Conservation (phyloP, 2,797 vertebrate genomes). For the Linurgus olivaceus region DNA sequence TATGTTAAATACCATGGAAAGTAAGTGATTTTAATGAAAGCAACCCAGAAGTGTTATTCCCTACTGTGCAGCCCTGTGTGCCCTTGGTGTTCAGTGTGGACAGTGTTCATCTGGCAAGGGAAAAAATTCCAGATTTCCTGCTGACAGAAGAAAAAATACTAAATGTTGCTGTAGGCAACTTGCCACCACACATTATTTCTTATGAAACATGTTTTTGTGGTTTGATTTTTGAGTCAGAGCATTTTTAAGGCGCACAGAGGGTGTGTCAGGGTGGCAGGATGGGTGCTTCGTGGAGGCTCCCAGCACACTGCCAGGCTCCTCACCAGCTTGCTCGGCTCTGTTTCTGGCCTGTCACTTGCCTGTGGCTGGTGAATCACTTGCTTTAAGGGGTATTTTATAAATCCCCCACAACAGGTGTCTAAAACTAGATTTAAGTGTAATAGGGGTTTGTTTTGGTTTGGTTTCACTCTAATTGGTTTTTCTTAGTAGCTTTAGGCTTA, state of each 20-base stretch:
- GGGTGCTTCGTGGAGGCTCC: not conserved
- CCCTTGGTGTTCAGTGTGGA: not conserved
- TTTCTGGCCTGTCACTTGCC: not conserved
- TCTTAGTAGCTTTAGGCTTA: not conserved
- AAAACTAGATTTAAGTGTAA: not conserved
- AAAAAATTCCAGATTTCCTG: conserved; percentile 40
- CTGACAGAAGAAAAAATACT: conserved; percentile 46
- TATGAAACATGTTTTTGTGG: conserved; percentile 51
- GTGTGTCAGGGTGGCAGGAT: not conserved
- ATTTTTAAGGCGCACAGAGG: not conserved
- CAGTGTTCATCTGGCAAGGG: conserved; percentile 4
- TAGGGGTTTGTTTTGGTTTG: not conserved
- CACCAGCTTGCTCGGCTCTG: not conserved
- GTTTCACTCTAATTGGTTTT: not conserved
- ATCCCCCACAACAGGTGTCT: conserved; percentile 6
- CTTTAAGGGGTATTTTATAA: not conserved
- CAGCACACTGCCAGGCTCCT: not conserved
- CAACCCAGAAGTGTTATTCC: not conserved
- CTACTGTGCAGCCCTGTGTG: not conserved
- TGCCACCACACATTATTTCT: conserved; percentile 40
- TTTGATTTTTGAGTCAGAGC: conserved; percentile 13
- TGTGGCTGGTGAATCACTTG: not conserved
- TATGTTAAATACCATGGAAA: not conserved
- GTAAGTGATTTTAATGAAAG: conserved; percentile 13
- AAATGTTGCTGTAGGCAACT: conserved; percentile 32